These are phyloP conservation scores for Pachyuromys duprasi DNA, from an alignment of 2,797 vertebrate species.

Conservation along the genomic window DNA sequence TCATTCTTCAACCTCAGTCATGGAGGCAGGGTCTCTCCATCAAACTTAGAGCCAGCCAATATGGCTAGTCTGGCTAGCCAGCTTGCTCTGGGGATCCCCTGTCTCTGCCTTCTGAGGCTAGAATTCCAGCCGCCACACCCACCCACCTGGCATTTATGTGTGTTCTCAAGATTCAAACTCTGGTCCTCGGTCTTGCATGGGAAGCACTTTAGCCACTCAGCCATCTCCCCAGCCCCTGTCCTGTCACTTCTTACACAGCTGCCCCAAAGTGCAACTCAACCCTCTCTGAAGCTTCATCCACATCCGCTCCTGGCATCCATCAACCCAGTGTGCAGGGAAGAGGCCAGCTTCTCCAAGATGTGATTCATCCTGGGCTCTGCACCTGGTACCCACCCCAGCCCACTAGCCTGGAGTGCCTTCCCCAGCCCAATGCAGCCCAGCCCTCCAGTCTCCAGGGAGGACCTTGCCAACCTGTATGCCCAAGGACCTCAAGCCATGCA, in stretches of 20 bases:
- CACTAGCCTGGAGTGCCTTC: too few relatives aligned
- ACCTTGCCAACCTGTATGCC: neutral
- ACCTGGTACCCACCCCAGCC: rapidly evolving
- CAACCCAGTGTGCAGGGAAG: neutral
- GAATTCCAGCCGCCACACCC: neutral
- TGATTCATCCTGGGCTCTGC: neutral
- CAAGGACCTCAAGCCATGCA: neutral
- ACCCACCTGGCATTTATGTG: neutral
- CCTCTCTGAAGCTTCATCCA: neutral
- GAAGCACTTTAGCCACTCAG: neutral
- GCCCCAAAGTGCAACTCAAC: neutral
- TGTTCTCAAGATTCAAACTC: neutral
- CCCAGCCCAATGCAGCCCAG: neutral
- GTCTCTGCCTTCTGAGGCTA: neutral
- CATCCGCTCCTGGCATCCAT: neutral
- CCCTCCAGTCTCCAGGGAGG: rapidly evolving
- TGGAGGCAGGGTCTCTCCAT: neutral
- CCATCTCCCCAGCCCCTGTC: neutral
- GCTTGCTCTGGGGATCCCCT: neutral
- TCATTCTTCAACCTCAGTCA: neutral
- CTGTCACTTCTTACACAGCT: neutral
- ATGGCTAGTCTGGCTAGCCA: neutral
- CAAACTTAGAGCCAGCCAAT: neutral
- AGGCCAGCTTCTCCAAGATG: neutral
- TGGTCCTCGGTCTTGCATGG: neutral